Evolutionary conservation across 2,113 vertebrate species (phyloP), one percentile per base, ranked within the genome.

Genomic region (Sylvia atricapilla): DNA sequence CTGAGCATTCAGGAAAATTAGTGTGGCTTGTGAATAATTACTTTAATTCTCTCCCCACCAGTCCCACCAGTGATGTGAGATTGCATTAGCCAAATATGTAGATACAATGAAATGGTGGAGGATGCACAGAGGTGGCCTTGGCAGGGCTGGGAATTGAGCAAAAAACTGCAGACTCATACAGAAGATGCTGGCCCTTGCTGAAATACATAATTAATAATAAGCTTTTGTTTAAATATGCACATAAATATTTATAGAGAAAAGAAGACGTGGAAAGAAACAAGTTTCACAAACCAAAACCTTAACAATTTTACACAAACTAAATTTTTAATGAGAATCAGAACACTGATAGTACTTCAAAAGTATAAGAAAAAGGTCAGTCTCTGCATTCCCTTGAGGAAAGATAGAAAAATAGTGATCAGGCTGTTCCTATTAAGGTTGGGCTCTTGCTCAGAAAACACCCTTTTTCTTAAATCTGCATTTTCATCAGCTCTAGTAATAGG

Each of bases 291-390:
- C 6, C 8, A 25, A 83, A 88, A 86, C 10, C 17, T 62, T 79
- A 37, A 41, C 76, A 43, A 77, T 83, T 92, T 93, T 64, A 91
- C 91, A 91, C 64, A 87, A 91, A 95, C 69, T 27, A 69, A 41
- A 30, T 25, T 41, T 87, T 64, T 93, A 93, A 91, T 89, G 72
- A 87, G 88, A 96, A 66, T 46, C 91, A 96, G 89, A 92, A 55
- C 66, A 70, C 47, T 39, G 80, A 89, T 89, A 84, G 46, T 89
- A 67, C 76, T 89, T 87, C 41, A 58, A 84, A 91, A 93, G 33
- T 52, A 24, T 23, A 84, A 90, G 72, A 92, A 88, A 93, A 92
- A 37, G 50, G 28, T 39, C 9, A 11, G 23, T 81, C 60, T 89
- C 31, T 87, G 77, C 76, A 74, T 93, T 84, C 69, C 77, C 43